Conservation (phyloP, 23 tunicate genomes). For the Styela clava region DNA sequence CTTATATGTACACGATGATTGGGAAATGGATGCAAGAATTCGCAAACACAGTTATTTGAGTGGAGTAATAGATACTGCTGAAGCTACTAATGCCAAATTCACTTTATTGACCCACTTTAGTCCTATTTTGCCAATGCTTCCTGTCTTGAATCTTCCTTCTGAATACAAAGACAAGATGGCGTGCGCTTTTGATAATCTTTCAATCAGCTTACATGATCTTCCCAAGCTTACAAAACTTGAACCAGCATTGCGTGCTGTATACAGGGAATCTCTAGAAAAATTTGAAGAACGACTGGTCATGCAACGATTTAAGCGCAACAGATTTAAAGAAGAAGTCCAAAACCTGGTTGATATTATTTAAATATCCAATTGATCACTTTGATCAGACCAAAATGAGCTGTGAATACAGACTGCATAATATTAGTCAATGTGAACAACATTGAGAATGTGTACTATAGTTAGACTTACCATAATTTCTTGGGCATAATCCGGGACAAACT, state of each 20-base stretch:
- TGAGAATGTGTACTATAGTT: too few species aligned
- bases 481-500: too few species aligned
- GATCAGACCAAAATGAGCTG: too few species aligned
- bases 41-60: constrained; percentile 39
- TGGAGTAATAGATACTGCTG: constrained; percentile 59
- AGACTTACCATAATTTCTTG: too few species aligned
- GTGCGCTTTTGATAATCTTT: not conserved
- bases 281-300: not conserved
- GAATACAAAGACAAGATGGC: not conserved
- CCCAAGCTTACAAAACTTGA: not conserved
- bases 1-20: constrained; percentile 5
- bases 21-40: constrained; percentile 27
- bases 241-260: not conserved
- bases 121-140: not conserved
- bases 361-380: too few species aligned
- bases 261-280: not conserved
- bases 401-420: too few species aligned
- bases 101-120: constrained; percentile 49
- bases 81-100: constrained; percentile 58
- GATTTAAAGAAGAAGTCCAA: not conserved
- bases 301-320: not conserved
- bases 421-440: too few species aligned
- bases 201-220: not conserved
- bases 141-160: not conserved
- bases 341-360: not conserved